Conservation (phyloP, 2,888 invertebrate genomes). For the Litoditis marina region DNA sequence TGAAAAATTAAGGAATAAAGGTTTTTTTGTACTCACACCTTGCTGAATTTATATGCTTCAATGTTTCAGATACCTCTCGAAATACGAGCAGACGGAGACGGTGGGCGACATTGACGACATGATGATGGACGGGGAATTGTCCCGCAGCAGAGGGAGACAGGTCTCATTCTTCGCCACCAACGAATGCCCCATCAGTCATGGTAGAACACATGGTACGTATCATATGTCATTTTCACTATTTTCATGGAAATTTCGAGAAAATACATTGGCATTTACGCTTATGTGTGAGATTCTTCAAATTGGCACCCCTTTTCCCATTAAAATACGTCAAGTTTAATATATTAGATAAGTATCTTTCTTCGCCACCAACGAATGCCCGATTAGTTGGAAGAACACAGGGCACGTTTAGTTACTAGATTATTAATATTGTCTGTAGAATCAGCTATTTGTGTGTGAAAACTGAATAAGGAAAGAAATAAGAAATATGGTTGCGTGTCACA, state of each 20-base stretch:
- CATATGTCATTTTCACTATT: neutral
- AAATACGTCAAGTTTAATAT: neutral
- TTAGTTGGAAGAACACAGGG: too few species aligned
- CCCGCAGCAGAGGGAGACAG: slow-evolving; percentile 27
- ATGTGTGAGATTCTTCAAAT: too few species aligned
- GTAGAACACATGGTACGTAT: slow-evolving; percentile 19
- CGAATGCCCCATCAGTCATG: slow-evolving; percentile 49
- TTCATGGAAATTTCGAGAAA: neutral
- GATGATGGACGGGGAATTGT: slow-evolving; percentile 40
- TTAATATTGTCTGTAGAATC: too few species aligned
- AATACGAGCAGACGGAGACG: slow-evolving; percentile 56
- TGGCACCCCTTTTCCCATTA: neutral
- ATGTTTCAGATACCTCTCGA: slow-evolving; percentile 43
- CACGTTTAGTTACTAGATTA: too few species aligned
- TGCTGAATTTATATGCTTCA: neutral
- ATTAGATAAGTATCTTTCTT: too few species aligned
- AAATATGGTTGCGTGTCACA: too few species aligned
- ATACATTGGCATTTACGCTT: too few species aligned
- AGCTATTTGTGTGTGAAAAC: too few species aligned
- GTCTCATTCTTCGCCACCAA: slow-evolving; percentile 44
- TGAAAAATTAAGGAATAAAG: too few species aligned
- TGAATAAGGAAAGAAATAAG: too few species aligned
- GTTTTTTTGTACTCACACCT: too few species aligned
- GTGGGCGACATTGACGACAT: slow-evolving; percentile 53
- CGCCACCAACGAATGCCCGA: too few species aligned